Conservation (phyloP, 2,888 invertebrate species). For the Arrhopalites spinosus region DNA sequence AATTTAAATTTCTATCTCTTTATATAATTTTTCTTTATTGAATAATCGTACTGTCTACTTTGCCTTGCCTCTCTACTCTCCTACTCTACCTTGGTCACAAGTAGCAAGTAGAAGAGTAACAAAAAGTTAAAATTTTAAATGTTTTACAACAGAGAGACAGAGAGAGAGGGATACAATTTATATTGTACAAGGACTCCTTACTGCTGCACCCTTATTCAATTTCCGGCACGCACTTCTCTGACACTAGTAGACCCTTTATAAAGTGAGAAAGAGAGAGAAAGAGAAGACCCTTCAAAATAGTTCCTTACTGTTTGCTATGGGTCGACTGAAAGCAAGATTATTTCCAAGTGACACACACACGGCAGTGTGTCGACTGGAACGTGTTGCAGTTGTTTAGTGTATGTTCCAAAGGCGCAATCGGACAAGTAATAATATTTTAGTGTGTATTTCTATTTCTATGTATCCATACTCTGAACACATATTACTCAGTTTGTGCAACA, state of each 20-base stretch:
- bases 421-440: no score
- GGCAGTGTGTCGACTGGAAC: neutral
- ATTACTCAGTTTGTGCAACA: conserved; percentile 20
- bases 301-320: neutral
- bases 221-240: conserved; percentile 26
- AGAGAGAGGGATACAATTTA: neutral
- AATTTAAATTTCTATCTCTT: no score
- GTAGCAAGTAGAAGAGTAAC: conserved; percentile 1
- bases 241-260: neutral
- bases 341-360: no score
- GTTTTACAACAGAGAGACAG: conserved; percentile 18
- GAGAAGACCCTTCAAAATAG: conserved; percentile 20
- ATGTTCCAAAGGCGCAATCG: no score
- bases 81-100: neutral
- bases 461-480: neutral
- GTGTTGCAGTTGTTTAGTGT: conserved; percentile 3
- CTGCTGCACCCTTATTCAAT: conserved; percentile 36
- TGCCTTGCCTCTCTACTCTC: neutral
- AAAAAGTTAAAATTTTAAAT: conserved; percentile 12
- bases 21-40: no score
- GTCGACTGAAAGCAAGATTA: neutral
- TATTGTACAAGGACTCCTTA: no score
- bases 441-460: no score
- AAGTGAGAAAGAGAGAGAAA: neutral
- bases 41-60: no score